Evolutionary conservation across 2,797 vertebrate species (phyloP).

Genomic region (Pogonophryne albipinna): DNA sequence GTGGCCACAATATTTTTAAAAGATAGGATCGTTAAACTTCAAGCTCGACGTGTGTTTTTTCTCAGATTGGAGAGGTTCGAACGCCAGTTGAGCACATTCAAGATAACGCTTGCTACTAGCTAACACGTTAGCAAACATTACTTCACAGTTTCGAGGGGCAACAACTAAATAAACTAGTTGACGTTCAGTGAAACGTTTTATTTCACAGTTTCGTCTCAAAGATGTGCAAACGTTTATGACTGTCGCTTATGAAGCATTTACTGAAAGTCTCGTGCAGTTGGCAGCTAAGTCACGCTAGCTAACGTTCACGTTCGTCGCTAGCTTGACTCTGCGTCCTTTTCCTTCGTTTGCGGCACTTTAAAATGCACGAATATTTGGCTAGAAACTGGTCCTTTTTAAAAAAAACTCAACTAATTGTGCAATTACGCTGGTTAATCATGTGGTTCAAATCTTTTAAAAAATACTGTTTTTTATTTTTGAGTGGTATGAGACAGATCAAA

Average conservation of each 20-base stretch:
- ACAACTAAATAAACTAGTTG: fast-evolving
- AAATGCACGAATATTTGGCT: too few relatives aligned
- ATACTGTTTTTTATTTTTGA: too few relatives aligned
- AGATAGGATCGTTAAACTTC: background rate
- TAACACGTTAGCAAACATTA: background rate
- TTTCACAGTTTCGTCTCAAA: background rate
- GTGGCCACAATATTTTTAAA: background rate
- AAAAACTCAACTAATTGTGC: background rate
- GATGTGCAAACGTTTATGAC: background rate
- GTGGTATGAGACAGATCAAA: background rate
- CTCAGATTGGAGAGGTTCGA: fast-evolving
- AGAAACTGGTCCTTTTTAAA: background rate
- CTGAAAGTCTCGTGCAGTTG: background rate
- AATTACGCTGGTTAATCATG: background rate
- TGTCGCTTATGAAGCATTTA: background rate
- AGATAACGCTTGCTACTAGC: background rate
- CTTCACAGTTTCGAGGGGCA: background rate
- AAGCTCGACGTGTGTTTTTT: background rate
- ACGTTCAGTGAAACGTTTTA: fast-evolving
- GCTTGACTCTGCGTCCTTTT: background rate
- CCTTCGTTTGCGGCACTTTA: too few relatives aligned
- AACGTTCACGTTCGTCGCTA: conserved; percentile 1
- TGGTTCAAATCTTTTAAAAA: too few relatives aligned
- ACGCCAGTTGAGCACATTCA: too few relatives aligned
- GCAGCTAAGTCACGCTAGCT: background rate